Evolutionary conservation across 2,797 vertebrate genomes (phyloP), one percentile per base, ranked within the genome.

Genomic region (Peromyscus melanophrys): DNA sequence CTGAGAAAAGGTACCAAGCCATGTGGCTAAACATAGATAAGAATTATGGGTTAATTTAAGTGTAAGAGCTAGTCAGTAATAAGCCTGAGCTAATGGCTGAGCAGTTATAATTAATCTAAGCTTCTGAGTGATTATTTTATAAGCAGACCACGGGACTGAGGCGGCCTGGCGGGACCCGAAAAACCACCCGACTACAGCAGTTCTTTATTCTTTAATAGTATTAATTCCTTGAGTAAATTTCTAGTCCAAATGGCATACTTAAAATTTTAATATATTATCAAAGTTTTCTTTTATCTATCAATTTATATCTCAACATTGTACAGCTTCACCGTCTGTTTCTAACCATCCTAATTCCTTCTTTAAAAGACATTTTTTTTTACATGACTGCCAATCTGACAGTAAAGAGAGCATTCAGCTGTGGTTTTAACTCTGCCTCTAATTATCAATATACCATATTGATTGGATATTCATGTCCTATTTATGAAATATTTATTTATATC

Each of bases 161-260:
- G 52, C 13, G 4, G 52, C 52, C 52, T 55, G 52, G 52, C 10
- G 52, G 52, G 52, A 55, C 52, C 0, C 3, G 14, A 55, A 14
- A 55, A 55, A 55, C 52, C 14, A 55, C 14, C 14, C 52, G 14
- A 55, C 52, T 55, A 55, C 52, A 55, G 63, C 13, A 34, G 37
- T 77, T 91, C 43, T 82, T 1, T 75, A 52, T 85, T 92, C 83
- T 55, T 73, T 29, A 49, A 71, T 8, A 77, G 40, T 3, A 73
- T 90, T 94, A 78, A 92, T 75, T 78, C 13, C 61, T 86, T 76
- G 55, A 57, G 49, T 34, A 95, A 43, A 93, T 69, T 82, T 96
- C 29, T 63, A 92, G 77, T 75, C 52, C 49, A 96, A 87, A 75
- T 52, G 46, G 43, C 43, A 90, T 92, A 88, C 37, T 94, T 69